Evolutionary conservation across 2,888 invertebrate genomes (phyloP).

Genomic region (Lathronympha strigana): DNA sequence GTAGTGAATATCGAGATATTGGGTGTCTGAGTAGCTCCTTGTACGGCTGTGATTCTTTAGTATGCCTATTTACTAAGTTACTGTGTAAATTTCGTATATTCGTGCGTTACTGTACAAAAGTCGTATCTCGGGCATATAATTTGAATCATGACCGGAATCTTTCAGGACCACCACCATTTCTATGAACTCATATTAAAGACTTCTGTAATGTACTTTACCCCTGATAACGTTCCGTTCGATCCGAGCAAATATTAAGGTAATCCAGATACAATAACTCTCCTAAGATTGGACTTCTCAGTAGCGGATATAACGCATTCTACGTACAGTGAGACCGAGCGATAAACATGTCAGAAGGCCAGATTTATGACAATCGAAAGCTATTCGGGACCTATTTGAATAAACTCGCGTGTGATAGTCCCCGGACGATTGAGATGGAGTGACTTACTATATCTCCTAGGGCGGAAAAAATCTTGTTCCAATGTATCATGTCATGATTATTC

Average conservation of each 20-base stretch:
- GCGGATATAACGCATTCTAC: constrained; percentile 56
- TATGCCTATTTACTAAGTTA: no score
- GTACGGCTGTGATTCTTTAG: no score
- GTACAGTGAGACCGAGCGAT: constrained; percentile 55
- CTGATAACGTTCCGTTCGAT: background rate
- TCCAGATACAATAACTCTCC: background rate
- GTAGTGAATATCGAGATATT: no score
- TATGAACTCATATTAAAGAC: no score
- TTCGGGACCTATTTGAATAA: constrained; percentile 70
- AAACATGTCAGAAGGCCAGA: constrained; percentile 70
- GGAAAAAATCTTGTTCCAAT: constrained; percentile 48
- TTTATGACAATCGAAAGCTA: constrained; percentile 73
- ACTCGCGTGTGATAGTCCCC: constrained; percentile 62
- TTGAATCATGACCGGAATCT: no score
- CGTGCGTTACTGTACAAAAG: no score
- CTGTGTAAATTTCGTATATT: no score
- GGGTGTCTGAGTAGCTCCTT: no score
- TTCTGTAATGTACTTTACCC: no score
- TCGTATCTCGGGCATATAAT: no score
- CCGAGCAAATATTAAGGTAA: background rate
- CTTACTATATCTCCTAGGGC: constrained; percentile 45
- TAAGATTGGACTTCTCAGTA: constrained; percentile 45
- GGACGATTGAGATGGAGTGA: constrained; percentile 54
- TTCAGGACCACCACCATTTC: no score
- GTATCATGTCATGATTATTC: constrained; percentile 62